These are phyloP conservation scores for Gisinianus flammeolus DNA, from an alignment of 2,888 invertebrate genomes.

Conservation along the genomic window DNA sequence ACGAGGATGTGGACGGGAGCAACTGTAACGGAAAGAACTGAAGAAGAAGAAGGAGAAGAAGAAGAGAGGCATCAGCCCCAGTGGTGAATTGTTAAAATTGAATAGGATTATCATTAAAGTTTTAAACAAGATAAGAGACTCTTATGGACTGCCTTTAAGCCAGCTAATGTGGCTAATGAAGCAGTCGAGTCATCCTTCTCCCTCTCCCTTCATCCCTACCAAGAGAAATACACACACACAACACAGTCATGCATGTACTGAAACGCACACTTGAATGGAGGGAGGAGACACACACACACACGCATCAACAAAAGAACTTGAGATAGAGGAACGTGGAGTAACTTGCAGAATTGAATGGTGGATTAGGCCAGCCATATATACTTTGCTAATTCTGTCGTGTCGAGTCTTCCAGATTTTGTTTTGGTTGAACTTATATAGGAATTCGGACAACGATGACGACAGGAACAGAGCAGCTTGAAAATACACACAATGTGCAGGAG, in stretches of 20 bases:
- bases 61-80: neutral
- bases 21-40: neutral
- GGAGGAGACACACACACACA: slow-evolving; percentile 21
- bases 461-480: no score
- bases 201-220: neutral
- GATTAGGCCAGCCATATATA: slow-evolving; percentile 25
- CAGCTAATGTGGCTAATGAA: slow-evolving; percentile 25
- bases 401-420: no score
- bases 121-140: slow-evolving; percentile 50
- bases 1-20: slow-evolving; percentile 2
- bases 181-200: neutral
- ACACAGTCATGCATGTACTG: neutral
- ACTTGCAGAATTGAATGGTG: neutral
- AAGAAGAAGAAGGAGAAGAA: neutral
- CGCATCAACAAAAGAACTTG: slow-evolving; percentile 15
- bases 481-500: no score
- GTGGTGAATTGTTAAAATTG: slow-evolving; percentile 41
- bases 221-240: neutral
- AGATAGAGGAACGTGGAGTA: neutral
- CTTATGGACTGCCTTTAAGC: slow-evolving; percentile 3
- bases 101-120: slow-evolving; percentile 52
- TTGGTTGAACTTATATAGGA: no score
- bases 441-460: no score
- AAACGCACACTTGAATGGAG: no score
- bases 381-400: slow-evolving; percentile 20